Conservation (phyloP, 2,888 invertebrate species). For the Conus canariensis region DNA sequence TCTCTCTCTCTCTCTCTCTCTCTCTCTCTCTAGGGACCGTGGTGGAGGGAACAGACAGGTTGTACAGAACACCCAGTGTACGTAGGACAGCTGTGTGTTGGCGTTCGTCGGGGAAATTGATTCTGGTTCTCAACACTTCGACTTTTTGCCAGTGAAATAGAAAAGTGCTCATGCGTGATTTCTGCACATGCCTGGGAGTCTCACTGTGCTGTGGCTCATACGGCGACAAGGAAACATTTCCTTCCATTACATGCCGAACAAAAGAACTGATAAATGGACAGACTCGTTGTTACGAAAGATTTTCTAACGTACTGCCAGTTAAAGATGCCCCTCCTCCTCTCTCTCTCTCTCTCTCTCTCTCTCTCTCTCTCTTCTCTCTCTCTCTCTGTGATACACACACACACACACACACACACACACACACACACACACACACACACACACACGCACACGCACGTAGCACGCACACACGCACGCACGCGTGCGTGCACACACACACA, state of each 20-base stretch:
- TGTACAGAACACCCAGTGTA: too few relatives aligned
- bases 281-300: too few relatives aligned
- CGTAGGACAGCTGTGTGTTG: too few relatives aligned
- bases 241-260: too few relatives aligned
- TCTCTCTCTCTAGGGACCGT: too few relatives aligned
- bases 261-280: too few relatives aligned
- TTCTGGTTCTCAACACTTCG: too few relatives aligned
- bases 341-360: not conserved
- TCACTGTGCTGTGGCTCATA: not conserved
- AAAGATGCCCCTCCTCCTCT: not conserved
- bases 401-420: conserved; percentile 10
- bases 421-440: conserved; percentile 10
- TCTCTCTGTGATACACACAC: not conserved
- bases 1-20: too few relatives aligned
- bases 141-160: too few relatives aligned
- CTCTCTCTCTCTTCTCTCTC: not conserved
- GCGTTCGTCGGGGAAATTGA: too few relatives aligned
- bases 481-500: not conserved
- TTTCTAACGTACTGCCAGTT: not conserved
- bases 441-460: not conserved
- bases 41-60: too few relatives aligned
- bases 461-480: not conserved
- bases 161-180: too few relatives aligned
- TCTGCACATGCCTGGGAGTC: not conserved
- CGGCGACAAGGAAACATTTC: not conserved